Evolutionary conservation across 2,888 invertebrate genomes (phyloP).

Genomic region (Amiota mariae): DNA sequence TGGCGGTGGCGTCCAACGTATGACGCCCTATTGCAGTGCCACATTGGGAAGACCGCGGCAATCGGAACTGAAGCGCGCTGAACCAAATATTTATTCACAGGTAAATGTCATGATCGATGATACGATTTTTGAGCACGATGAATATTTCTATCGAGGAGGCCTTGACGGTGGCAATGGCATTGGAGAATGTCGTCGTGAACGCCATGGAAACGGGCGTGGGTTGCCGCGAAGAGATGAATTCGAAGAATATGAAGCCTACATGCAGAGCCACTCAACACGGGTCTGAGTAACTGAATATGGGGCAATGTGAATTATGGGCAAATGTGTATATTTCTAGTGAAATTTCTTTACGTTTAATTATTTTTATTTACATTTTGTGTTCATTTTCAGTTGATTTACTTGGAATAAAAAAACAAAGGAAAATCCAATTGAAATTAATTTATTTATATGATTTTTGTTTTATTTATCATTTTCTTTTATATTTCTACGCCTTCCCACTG

Average conservation of each 20-base stretch:
- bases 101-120: slow-evolving; percentile 72
- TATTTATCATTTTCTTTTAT: no score
- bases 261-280: slow-evolving; percentile 3
- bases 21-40: slow-evolving; percentile 73
- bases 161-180: slow-evolving; percentile 26
- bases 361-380: background rate
- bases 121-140: slow-evolving; percentile 59
- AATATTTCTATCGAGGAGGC: slow-evolving; percentile 25
- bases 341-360: background rate
- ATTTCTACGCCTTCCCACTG: no score
- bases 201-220: background rate
- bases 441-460: no score
- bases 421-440: no score
- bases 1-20: slow-evolving; percentile 59
- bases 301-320: background rate
- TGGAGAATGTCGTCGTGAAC: background rate
- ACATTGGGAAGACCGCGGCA: slow-evolving; percentile 73
- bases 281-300: background rate
- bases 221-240: background rate
- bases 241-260: background rate
- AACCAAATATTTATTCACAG: slow-evolving; percentile 74
- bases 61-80: slow-evolving; percentile 71
- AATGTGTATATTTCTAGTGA: background rate
- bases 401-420: no score
- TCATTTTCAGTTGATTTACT: background rate